Evolutionary conservation across 2,797 vertebrate species (phyloP), one percentile per base, ranked within the genome.

Genomic region (Pseudomugil gertrudae): DNA sequence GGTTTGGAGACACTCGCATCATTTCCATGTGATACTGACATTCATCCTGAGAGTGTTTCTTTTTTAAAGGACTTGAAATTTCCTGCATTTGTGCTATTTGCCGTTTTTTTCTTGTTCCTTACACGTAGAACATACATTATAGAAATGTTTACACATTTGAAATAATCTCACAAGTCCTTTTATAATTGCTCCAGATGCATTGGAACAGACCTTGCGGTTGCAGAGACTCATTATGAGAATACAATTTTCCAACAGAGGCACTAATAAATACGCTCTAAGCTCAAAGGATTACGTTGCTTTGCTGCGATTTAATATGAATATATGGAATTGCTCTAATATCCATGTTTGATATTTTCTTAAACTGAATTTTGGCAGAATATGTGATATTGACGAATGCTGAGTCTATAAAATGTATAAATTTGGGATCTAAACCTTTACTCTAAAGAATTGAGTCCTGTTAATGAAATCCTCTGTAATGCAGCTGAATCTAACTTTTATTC

Each of bases 391-490:
- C n/a, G 21, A 45, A 9, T 21, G 43, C n/a, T 47, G 43, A 47
- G 11, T 21, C 19, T 2, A 9, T 43, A 19, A 40, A 36, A 3
- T 36, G 14, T 7, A 40, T 19, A 19, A 40, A 40, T 40, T 8
- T 40, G 6, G 17, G 38, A 40, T 40, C 15, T 8, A 19, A 1
- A n/a, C 2, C 40, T 8, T 7, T 43, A 43, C 2, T 36, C 40
- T 74, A 40, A 19, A 19, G 17, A 40, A 40, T 62, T 69, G 15
- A 48, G 30, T 19, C 32, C 19, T 8, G 38, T 27, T 57, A 15
- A 57, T 47, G 4, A 47, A n/a, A 47, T 47, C 43, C n/a, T 21
- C 43, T 7, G 21, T 21, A 47, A 47, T 45, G 8, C 38, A 19
- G 19, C 19, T 45, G n/a, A 19, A 45, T 45, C n/a, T 33, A 24